Base-by-base conservation (phyloP, 2,888 invertebrate genomes). In the Zootermopsis nevadensis region DNA sequence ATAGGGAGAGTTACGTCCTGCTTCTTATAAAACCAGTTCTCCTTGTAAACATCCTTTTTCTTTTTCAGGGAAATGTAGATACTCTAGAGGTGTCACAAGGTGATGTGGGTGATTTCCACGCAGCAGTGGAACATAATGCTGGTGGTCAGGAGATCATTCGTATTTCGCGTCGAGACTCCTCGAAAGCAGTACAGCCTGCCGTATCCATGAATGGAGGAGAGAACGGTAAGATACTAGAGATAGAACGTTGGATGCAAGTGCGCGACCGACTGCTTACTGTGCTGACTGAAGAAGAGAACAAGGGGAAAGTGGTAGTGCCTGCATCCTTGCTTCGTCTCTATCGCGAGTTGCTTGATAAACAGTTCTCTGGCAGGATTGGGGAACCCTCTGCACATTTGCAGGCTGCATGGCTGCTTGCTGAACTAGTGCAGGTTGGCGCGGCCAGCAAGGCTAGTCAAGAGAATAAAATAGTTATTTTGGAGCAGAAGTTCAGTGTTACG, bases 71-170 rank as follows among this genome's bases (percentile, higher is more conserved):
- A 31, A 67, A 33, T 67, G 53, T 79, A 19, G 83, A 83, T 3
- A 69, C 77, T 24, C 77, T 79, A 35, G 85, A 84, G 42, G 67
- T 83, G 15, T 83, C 82, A 6, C 83, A 83, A 27, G 77, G 82
- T 27, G 85, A 84, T 38, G 83, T 80, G 12, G 84, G 83, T 15
- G 83, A 84, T 31, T 84, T 84, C 55, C 84, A 81, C 66, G 84
- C 85, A 8, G 48, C 84, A 15, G 84, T 84, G 27, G 84, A 85
- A 80, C 79, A 79, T 15, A 66, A 77, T 42, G 77, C 42, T 19
- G 80, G 53, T 42, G 83, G 84, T 8, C 72, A 80, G 55, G 84
- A 83, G 67, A 83, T 83, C 81, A 83, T 84, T 53, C 38, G 84
- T n/a, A 85, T 85, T 8, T 82, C 85, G 30, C 80, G 83, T 35